A percentile compares a stretch with the other conserved stretches of the same genome.
Evolutionary conservation across 2,113 vertebrate genomes (phyloP).

Genomic region (Entomyzon cyanotis): DNA sequence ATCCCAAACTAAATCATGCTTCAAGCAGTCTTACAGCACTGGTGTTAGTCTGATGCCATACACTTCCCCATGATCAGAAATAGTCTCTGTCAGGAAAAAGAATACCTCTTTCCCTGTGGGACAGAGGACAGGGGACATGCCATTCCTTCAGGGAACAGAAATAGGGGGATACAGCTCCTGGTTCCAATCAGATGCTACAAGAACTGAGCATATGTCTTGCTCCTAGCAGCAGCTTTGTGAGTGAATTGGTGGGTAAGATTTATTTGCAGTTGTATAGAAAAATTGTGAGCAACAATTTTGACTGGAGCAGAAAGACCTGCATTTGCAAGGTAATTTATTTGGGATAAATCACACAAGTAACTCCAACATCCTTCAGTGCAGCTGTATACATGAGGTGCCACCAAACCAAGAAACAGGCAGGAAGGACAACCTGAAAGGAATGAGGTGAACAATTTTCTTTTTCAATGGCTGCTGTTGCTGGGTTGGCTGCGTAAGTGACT

Average conservation of each 20-base stretch:
- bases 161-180: neutral
- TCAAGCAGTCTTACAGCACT: neutral
- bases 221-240: neutral
- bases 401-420: neutral
- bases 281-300: neutral
- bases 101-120: neutral
- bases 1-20: neutral
- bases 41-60: neutral
- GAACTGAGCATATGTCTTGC: neutral
- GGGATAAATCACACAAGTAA: neutral
- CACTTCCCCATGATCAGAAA: neutral
- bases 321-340: neutral
- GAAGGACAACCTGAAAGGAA: neutral
- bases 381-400: neutral
- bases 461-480: neutral
- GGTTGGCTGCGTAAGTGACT: neutral
- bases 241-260: neutral
- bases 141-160: neutral
- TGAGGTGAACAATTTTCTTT: neutral
- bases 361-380: neutral
- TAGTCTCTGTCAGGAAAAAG: neutral
- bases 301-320: neutral
- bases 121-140: neutral
- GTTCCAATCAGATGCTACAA: neutral
- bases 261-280: neutral